phyloP scores from a whole-genome alignment of 2,113 vertebrate species.

The Gymnogyps californianus region DNA sequence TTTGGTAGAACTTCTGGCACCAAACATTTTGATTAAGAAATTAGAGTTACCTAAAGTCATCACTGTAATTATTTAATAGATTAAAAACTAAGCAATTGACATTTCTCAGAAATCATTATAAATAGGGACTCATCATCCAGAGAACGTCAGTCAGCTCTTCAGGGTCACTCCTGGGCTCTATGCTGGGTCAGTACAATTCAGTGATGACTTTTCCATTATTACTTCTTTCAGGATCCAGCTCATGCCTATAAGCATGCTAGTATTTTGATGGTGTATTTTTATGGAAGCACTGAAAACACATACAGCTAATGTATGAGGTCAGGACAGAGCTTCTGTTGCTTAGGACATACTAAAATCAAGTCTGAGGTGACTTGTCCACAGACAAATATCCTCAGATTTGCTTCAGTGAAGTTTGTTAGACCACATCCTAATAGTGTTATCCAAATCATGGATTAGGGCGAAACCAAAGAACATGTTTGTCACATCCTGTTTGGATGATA shows the following conservation, averaged over 20 bases:
- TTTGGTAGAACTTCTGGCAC: background rate
- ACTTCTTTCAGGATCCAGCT: background rate
- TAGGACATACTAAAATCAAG: background rate
- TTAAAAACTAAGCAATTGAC: background rate
- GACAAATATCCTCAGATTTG: background rate
- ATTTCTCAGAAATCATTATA: background rate
- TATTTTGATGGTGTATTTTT: background rate
- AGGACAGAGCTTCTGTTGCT: background rate
- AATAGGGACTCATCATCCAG: background rate
- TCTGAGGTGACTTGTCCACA: background rate
- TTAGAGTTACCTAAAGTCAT: background rate
- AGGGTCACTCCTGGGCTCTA: background rate
- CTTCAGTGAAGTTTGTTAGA: background rate
- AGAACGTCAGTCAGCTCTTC: background rate
- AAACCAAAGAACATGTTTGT: constrained; percentile 33
- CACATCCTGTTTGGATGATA: constrained; percentile 25
- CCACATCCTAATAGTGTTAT: background rate
- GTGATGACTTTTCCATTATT: background rate
- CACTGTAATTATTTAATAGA: background rate
- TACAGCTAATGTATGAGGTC: background rate
- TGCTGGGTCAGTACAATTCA: background rate
- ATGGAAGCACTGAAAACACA: background rate
- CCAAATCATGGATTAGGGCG: background rate
- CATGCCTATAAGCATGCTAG: background rate
- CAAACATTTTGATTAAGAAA: background rate